Conservation (phyloP, 2,888 invertebrate genomes). For the Clunio marinus region DNA sequence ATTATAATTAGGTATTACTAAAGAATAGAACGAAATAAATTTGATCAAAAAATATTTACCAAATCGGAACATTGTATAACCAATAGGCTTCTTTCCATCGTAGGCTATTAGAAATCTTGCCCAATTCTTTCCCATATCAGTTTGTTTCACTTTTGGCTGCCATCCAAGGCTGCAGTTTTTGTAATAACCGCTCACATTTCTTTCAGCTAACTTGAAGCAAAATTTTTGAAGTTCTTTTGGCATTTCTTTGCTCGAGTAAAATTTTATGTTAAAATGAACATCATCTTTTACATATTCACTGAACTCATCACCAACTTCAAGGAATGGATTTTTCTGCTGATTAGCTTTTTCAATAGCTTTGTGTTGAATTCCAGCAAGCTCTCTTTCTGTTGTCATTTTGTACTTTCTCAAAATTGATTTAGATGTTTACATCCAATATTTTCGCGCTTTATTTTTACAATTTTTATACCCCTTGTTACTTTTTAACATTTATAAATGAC, state of each 20-base stretch:
- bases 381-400: slow-evolving; percentile 41
- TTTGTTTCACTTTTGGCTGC: slow-evolving; percentile 60
- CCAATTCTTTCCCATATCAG: slow-evolving; percentile 61
- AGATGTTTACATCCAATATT: slow-evolving; percentile 45
- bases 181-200: slow-evolving; percentile 48
- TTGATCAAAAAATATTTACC: no score
- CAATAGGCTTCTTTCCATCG: slow-evolving; percentile 54
- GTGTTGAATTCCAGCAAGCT: slow-evolving; percentile 44
- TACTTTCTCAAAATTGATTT: neutral
- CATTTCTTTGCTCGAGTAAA: slow-evolving; percentile 45
- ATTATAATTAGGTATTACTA: no score
- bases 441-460: neutral
- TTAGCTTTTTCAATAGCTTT: slow-evolving; percentile 48
- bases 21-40: no score
- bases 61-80: no score
- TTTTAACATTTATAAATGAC: neutral
- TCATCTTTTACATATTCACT: neutral
- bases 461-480: neutral
- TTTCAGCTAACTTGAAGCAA: slow-evolving; percentile 50
- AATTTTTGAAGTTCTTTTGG: slow-evolving; percentile 48
- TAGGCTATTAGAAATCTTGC: slow-evolving; percentile 62
- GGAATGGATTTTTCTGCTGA: slow-evolving; percentile 47
- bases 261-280: neutral
- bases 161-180: slow-evolving; percentile 56
- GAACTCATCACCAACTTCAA: slow-evolving; percentile 10